Conservation (phyloP, 2,888 invertebrate genomes). For the Ectemnius lituratus region DNA sequence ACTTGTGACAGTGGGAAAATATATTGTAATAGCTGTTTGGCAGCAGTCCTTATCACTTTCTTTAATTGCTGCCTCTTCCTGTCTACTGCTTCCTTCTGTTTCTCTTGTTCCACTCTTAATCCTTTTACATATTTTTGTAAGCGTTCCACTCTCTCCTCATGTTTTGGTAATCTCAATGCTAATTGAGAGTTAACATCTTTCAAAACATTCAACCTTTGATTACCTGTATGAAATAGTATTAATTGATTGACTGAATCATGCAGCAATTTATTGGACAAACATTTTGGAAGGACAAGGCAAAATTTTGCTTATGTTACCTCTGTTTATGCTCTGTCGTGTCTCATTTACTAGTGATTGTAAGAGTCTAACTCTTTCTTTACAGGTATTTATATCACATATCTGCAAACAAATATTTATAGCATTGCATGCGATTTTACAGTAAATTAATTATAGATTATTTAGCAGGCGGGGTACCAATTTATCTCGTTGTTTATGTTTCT, state of each 20-base stretch:
- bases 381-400: conserved; percentile 82
- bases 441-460: conserved; percentile 3
- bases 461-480: conserved; percentile 66
- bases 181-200: conserved; percentile 77
- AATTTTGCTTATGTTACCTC: conserved; percentile 53
- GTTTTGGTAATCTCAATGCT: conserved; percentile 80
- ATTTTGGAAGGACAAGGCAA: too few relatives aligned
- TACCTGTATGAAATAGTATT: conserved; percentile 59
- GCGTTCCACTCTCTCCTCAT: conserved; percentile 82
- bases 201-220: conserved; percentile 73
- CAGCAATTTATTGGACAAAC: too few relatives aligned
- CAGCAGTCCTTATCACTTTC: conserved; percentile 80
- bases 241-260: conserved; percentile 6
- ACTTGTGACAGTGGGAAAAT: conserved; percentile 84
- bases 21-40: conserved; percentile 83
- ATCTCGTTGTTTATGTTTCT: conserved; percentile 75
- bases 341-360: conserved; percentile 81
- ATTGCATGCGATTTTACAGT: neutral
- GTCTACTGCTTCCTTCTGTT: conserved; percentile 78
- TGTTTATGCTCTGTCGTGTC: conserved; percentile 78
- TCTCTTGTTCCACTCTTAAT: conserved; percentile 79
- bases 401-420: conserved; percentile 64
- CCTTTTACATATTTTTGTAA: conserved; percentile 80
- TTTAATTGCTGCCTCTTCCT: conserved; percentile 81
- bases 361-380: conserved; percentile 81